Base-by-base conservation (phyloP, 2,113 vertebrate species). In the Seriola dumerili region DNA sequence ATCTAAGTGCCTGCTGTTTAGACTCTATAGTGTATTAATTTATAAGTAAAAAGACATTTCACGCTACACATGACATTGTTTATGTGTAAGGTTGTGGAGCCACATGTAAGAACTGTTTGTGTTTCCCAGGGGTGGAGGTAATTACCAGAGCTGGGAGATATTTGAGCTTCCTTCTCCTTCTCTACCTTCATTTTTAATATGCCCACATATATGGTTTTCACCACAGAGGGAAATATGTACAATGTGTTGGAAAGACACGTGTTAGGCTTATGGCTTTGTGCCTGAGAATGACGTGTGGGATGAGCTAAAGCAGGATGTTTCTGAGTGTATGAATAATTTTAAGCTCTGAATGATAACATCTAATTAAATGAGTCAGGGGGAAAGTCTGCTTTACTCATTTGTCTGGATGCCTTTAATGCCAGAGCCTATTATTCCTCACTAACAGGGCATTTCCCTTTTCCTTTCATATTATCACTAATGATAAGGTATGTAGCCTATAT, bases 281-380 rank as follows among this genome's bases (percentile, higher is more conserved):
- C 76, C 48, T 72, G 29, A 62, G 36, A 73, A 74, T 83, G 84
- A 36, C 68, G 85, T 87, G 91, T 81, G 76, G 84, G 80, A 63
- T 72, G 82, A 72, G 68, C 78, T 81, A 76, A 88, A 77, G 84
- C 70, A 11, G 70, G 74, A 81, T 68, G 88, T 81, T 83, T 87
- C 72, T 54, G 78, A 78, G 76, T 70, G 76, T 87, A 81, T 85
- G 78, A 92, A 87, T 92, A 84, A 91, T 91, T 84, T 76, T 59
- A 9, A 78, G 66, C 76, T 77, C 54, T 73, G 78, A 85, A 83
- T 74, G 81, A 90, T 91, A 84, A 71, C 88, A 87, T 93, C 90
- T 93, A 90, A 92, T 93, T 94, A 91, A 89, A 84, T 87, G 80
- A 91, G 85, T 91, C 81, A 92, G 83, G 87, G 83, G 84, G 88